phyloP scores from a whole-genome alignment of 2,113 vertebrate genomes.

The Daphoenositta chrysoptera region DNA sequence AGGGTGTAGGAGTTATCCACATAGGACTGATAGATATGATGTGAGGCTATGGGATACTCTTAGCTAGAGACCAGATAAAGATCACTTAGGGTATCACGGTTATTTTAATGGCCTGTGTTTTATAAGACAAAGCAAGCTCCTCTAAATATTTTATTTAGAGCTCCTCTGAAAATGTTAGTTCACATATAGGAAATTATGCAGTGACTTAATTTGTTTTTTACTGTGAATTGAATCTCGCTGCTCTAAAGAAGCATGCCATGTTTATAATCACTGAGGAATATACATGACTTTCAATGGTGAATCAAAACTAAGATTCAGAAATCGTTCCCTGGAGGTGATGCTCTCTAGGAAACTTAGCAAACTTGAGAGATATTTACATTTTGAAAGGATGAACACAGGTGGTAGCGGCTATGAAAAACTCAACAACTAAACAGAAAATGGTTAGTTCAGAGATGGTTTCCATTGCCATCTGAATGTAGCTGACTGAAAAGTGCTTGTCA shows the following conservation, averaged over 20 bases:
- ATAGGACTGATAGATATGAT: not conserved
- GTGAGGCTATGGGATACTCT: not conserved
- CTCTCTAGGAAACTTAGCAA: not conserved
- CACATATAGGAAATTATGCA: fast-evolving
- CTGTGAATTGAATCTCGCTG: not conserved
- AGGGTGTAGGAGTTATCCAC: not conserved
- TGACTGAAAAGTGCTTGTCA: not conserved
- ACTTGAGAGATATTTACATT: not conserved
- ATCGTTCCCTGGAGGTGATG: not conserved
- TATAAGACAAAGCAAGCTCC: not conserved
- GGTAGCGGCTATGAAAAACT: not conserved
- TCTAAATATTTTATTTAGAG: not conserved
- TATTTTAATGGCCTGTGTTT: not conserved
- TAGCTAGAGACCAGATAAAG: not conserved
- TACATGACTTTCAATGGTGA: not conserved
- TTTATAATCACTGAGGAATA: not conserved
- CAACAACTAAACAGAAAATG: not conserved
- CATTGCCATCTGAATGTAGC: not conserved
- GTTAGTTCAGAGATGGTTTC: not conserved
- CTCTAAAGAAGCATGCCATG: not conserved
- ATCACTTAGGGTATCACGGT: not conserved
- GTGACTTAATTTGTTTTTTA: not conserved
- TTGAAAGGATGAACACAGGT: not conserved
- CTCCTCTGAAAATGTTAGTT: not conserved
- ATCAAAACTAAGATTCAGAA: not conserved